Base-by-base conservation (phyloP, 1,140 invertebrate species). In the Conopomorpha cramerella region DNA sequence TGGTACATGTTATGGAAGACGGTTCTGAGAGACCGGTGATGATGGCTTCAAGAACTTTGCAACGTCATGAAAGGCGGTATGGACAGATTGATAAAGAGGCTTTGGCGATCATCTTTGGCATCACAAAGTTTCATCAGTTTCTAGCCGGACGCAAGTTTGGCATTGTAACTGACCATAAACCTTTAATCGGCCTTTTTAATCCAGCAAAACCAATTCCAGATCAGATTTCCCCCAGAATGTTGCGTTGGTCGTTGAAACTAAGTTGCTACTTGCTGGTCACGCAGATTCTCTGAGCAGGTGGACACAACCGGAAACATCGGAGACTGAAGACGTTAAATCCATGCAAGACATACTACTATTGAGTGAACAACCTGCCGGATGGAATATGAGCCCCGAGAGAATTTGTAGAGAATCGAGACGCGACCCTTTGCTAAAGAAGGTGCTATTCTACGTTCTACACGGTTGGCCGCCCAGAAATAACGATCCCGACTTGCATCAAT, bases 201-300 rank as follows among this genome's bases (percentile, higher is more conserved):
- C 29, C 29, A n/a, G 23, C 4, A 13, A 38, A 38, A 32, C 29
- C 29, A 7, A 38, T 38, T 11, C 36, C 36, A n/a, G 39, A 44
- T 14, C 29, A 45, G 18, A 16, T 48, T 11, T 49, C 51, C 3
- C 45, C 43, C 1, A 39, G 51, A 28, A 45, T 54, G 39, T 25
- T 49, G 2, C 33, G 47, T 1, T 55, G 50, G 52, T 34, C 46
- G 8, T 12, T 51, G 0, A 41, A 40, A 28, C 31, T 56, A 3
- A 35, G 17, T 1, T 39, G 31, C 7, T 59, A 54, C 28, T 8
- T 13, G 32, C 30, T 8, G 35, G 36, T 8, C 23, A 37, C 12
- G 36, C 36, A 3, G 36, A 37, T 18, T 17, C 28, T 12, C 18
- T 37, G 15, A 37, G 36, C 28, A 37, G 36, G n/a, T 37, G 36